These are phyloP conservation scores for Pristis pectinata DNA, from an alignment of 2,797 vertebrate species.

Conservation along the genomic window DNA sequence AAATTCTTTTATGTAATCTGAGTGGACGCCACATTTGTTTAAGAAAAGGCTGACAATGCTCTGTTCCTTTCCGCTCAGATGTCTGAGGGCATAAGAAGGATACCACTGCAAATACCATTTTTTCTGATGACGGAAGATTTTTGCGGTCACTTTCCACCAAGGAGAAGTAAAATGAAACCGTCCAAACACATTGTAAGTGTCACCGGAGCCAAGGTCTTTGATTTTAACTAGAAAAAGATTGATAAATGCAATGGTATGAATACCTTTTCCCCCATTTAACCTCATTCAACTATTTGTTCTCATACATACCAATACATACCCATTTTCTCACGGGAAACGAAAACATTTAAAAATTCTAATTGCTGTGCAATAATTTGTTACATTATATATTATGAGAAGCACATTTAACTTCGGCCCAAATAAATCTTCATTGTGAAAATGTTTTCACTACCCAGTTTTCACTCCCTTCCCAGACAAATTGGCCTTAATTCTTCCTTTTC, in stretches of 20 bases:
- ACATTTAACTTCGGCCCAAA: neutral
- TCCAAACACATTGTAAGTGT: constrained; percentile 53
- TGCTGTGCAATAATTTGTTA: neutral
- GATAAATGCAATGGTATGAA: neutral
- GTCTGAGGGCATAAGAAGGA: constrained; percentile 61
- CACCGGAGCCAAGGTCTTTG: constrained; percentile 46
- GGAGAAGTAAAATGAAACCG: constrained; percentile 59
- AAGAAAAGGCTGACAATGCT: constrained; percentile 62
- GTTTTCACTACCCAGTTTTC: neutral
- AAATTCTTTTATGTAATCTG: constrained; percentile 45
- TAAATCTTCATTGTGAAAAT: neutral
- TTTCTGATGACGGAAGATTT: constrained; percentile 22
- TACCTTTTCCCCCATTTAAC: too few species aligned
- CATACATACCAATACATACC: neutral
- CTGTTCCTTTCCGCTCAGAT: constrained; percentile 46
- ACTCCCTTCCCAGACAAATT: neutral
- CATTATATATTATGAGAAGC: neutral
- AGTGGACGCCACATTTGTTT: constrained; percentile 45
- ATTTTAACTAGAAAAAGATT: constrained; percentile 54
- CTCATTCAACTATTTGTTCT: neutral
- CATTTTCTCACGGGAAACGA: neutral
- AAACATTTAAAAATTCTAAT: neutral
- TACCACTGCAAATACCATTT: constrained; percentile 51
- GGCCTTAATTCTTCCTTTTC: neutral
- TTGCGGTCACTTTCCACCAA: constrained; percentile 68